phyloP scores from a whole-genome alignment of 2,113 vertebrate genomes.

The Canis aureus region DNA sequence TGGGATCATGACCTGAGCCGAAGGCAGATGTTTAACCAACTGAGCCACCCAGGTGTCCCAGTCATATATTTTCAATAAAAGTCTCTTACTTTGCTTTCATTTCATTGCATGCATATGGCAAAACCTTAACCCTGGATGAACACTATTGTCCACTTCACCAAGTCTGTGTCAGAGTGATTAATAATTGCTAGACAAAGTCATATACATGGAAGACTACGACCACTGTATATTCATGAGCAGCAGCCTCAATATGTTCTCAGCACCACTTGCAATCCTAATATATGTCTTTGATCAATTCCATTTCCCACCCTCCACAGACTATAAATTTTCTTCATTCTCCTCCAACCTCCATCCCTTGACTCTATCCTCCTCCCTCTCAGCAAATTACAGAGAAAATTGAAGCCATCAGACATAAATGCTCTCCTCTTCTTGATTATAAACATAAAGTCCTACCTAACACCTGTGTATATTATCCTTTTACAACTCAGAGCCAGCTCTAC shows the following conservation, averaged over 20 bases:
- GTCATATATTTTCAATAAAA: constrained; percentile 14
- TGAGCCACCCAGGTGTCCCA: background rate
- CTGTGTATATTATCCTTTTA: background rate
- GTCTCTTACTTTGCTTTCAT: background rate
- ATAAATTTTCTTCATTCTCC: background rate
- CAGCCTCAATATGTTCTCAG: background rate
- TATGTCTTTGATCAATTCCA: constrained; percentile 11
- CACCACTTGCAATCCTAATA: background rate
- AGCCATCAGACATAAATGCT: background rate
- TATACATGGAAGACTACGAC: background rate
- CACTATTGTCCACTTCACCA: background rate
- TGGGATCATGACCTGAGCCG: too few species aligned
- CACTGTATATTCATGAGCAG: background rate
- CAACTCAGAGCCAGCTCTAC: constrained; percentile 43
- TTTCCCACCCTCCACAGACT: constrained; percentile 12
- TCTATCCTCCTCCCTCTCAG: background rate
- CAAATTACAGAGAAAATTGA: constrained; percentile 21
- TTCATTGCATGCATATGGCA: constrained; percentile 6
- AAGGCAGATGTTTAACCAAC: too few species aligned
- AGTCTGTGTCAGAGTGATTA: background rate
- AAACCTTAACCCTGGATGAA: background rate
- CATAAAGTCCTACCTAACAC: background rate
- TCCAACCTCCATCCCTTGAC: background rate
- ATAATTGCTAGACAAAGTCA: constrained; percentile 18
- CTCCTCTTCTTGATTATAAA: background rate